phyloP scores from a whole-genome alignment of 2,888 invertebrate species.

The Tanytarsus gracilentus region DNA sequence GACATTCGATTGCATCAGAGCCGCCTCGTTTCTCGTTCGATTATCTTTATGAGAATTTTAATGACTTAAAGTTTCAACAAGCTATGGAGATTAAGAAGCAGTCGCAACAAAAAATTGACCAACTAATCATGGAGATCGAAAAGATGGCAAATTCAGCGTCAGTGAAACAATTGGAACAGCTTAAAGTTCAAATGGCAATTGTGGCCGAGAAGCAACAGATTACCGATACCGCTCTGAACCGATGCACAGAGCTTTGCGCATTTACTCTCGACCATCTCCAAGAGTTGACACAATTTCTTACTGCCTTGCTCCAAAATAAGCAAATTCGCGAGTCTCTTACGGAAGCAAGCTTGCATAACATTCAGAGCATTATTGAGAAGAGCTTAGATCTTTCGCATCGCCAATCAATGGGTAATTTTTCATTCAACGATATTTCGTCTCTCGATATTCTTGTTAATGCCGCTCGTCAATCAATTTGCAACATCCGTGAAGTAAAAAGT shows the following conservation, averaged over 20 bases:
- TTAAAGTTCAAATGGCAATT: constrained; percentile 11
- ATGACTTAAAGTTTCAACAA: constrained; percentile 24
- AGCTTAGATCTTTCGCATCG: constrained; percentile 46
- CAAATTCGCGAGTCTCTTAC: constrained; percentile 47
- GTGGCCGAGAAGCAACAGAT: constrained; percentile 11
- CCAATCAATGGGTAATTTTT: not conserved
- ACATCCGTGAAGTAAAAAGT: not conserved
- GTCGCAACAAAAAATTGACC: constrained; percentile 10
- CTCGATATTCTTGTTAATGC: not conserved
- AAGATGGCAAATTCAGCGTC: not conserved
- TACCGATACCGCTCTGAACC: not conserved
- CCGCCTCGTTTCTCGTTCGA: not conserved
- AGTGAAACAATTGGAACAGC: not conserved
- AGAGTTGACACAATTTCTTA: constrained; percentile 53
- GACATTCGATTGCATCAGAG: not conserved
- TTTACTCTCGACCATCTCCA: constrained; percentile 49
- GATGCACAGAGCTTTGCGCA: constrained; percentile 36
- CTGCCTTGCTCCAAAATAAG: constrained; percentile 49
- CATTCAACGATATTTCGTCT: not conserved
- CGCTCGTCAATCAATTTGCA: not conserved
- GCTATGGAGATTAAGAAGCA: constrained; percentile 6
- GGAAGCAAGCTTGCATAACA: constrained; percentile 44
- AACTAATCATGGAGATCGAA: not conserved
- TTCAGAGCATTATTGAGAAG: constrained; percentile 48
- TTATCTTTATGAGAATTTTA: constrained; percentile 1